phyloP scores from a whole-genome alignment of 2,888 invertebrate species.

The Tachina fera region DNA sequence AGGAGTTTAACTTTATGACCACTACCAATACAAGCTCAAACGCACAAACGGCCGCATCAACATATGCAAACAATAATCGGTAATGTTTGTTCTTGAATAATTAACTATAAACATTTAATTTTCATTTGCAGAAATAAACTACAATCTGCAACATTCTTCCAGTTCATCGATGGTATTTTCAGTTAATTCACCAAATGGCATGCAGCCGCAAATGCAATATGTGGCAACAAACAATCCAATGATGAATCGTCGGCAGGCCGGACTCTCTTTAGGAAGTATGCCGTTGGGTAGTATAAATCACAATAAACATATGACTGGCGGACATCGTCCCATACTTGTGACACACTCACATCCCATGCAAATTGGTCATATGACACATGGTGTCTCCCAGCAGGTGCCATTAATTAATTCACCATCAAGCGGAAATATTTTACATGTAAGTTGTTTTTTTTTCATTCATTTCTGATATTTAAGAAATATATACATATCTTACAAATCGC shows the following conservation, averaged over 20 bases:
- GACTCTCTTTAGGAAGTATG: conserved; percentile 80
- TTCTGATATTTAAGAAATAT: background rate
- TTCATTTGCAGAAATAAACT: conserved; percentile 82
- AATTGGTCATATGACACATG: conserved; percentile 76
- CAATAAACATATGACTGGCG: conserved; percentile 74
- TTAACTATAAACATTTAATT: conserved; percentile 75
- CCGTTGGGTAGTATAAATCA: conserved; percentile 72
- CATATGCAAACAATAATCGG: conserved; percentile 79
- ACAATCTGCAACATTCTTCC: conserved; percentile 83
- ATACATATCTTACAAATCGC: background rate
- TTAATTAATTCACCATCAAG: conserved; percentile 87
- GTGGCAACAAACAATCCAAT: conserved; percentile 79
- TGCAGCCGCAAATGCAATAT: conserved; percentile 83
- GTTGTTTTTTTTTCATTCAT: conserved; percentile 13
- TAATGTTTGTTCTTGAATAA: conserved; percentile 76
- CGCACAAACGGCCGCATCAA: conserved; percentile 73
- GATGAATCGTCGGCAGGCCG: conserved; percentile 82
- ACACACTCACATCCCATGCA: conserved; percentile 82
- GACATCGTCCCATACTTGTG: conserved; percentile 81
- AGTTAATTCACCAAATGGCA: conserved; percentile 84
- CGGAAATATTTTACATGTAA: conserved; percentile 88
- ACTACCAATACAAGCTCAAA: conserved; percentile 85
- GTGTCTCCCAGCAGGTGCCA: conserved; percentile 79
- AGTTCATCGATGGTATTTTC: conserved; percentile 83
- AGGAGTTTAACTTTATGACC: conserved; percentile 86